Evolutionary conservation across 2,888 invertebrate genomes (phyloP).

Genomic region (Brachynemurus nebulosus): DNA sequence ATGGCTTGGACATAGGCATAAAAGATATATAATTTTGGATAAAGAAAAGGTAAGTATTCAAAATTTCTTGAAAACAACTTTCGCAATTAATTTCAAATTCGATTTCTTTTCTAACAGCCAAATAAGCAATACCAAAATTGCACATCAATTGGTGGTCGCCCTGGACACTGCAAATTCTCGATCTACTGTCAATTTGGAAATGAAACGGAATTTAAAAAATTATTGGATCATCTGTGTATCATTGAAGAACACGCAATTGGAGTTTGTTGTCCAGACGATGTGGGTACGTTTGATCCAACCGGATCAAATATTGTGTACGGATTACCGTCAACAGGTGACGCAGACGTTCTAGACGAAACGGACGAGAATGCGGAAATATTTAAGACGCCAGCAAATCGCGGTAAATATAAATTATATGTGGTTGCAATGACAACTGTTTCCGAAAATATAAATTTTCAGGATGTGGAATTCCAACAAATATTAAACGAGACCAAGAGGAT

Average conservation of each 20-base stretch:
- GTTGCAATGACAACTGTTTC: background rate
- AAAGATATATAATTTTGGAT: background rate
- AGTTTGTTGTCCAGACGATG: slow-evolving; percentile 56
- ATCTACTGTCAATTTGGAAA: background rate
- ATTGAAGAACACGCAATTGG: slow-evolving; percentile 40
- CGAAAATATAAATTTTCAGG: slow-evolving; percentile 24
- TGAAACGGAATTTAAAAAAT: background rate
- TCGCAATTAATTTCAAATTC: background rate
- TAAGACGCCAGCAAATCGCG: slow-evolving; percentile 11
- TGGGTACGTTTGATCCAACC: slow-evolving; percentile 17
- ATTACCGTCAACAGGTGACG: slow-evolving; percentile 29
- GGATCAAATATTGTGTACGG: slow-evolving; percentile 4
- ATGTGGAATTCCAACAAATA: slow-evolving; percentile 41
- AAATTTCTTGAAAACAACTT: background rate
- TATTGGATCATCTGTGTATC: background rate
- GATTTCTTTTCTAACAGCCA: background rate
- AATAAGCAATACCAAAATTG: background rate
- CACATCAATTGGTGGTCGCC: background rate
- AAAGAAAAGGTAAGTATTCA: background rate
- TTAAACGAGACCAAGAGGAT: slow-evolving; percentile 20
- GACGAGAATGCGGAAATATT: slow-evolving; percentile 21
- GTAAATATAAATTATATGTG: slow-evolving; percentile 5
- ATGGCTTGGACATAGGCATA: background rate
- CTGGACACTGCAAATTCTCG: background rate
- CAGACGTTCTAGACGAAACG: slow-evolving; percentile 28